Evolutionary conservation across 2,797 vertebrate species (phyloP).

Genomic region (Onychomys torridus): DNA sequence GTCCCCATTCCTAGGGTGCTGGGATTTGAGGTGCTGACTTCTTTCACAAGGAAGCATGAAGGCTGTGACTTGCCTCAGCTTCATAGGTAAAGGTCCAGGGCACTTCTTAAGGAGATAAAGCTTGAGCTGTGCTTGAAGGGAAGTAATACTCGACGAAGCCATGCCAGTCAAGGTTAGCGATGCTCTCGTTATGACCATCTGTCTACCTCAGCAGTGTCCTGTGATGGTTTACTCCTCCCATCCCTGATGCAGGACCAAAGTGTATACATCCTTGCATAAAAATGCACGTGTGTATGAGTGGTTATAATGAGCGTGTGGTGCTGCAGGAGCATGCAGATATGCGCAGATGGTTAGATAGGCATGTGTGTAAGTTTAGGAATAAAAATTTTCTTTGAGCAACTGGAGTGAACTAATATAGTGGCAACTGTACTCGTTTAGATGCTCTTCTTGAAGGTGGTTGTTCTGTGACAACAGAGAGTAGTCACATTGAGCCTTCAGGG

Average conservation of each 20-base stretch:
- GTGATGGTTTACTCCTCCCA: not conserved
- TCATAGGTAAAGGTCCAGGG: not conserved
- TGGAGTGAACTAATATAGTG: slow-evolving; percentile 12
- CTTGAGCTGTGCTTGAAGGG: not conserved
- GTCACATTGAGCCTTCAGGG: slow-evolving; percentile 41
- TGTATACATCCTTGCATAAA: not conserved
- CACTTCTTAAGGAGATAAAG: not conserved
- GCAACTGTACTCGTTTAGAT: slow-evolving; percentile 55
- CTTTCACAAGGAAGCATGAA: not conserved
- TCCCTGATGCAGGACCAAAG: not conserved
- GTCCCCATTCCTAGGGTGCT: not conserved
- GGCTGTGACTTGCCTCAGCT: not conserved
- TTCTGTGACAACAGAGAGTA: slow-evolving; percentile 50
- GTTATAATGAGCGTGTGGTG: not conserved
- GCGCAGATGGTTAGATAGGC: not conserved
- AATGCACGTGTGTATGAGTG: not conserved
- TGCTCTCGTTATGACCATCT: not conserved
- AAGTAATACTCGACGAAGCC: not conserved
- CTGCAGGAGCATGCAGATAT: not conserved
- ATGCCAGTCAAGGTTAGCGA: not conserved
- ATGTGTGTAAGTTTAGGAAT: not conserved
- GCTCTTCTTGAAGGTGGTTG: slow-evolving; percentile 64
- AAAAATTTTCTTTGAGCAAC: slow-evolving; percentile 2
- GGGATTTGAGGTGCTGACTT: not conserved
- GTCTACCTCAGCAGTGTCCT: not conserved